phyloP scores from a whole-genome alignment of 1,140 invertebrate genomes.

The Drosophila tropicalis region DNA sequence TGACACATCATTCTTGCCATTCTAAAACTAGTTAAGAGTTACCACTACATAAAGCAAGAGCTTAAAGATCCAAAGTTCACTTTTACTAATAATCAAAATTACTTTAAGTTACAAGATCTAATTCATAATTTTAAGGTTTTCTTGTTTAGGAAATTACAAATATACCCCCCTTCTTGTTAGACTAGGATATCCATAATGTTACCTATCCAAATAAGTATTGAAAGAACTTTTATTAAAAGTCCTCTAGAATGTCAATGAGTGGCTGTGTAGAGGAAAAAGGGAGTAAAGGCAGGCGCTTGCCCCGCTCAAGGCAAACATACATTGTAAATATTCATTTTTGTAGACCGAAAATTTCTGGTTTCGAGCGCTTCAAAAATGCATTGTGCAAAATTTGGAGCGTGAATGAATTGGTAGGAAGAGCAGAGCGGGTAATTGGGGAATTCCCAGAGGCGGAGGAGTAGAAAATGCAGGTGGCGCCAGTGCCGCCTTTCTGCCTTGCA shows the following conservation, averaged over 20 bases:
- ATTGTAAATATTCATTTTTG: slow-evolving; percentile 51
- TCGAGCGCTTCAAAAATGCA: slow-evolving; percentile 30
- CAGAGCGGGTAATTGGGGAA: not conserved
- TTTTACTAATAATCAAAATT: too few species aligned
- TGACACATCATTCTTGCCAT: too few species aligned
- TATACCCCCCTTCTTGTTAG: too few species aligned
- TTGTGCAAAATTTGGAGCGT: not conserved
- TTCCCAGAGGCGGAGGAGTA: not conserved
- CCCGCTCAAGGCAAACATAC: slow-evolving; percentile 43
- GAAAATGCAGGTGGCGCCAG: not conserved
- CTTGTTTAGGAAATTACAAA: too few species aligned
- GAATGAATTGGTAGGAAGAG: not conserved
- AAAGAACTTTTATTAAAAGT: slow-evolving; percentile 24
- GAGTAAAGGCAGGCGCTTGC: slow-evolving; percentile 23
- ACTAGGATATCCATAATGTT: not conserved
- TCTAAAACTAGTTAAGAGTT: too few species aligned
- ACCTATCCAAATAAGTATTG: slow-evolving; percentile 17
- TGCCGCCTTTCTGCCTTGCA: slow-evolving; percentile 24
- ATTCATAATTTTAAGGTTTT: too few species aligned
- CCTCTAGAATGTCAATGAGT: not conserved
- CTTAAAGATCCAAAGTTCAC: too few species aligned
- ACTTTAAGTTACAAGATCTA: too few species aligned
- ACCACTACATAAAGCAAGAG: too few species aligned
- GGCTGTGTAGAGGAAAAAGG: not conserved
- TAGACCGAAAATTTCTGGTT: slow-evolving; percentile 46